These are phyloP conservation scores for Poeciliopsis turrubarensis DNA, from an alignment of 2,113 vertebrate species.

Conservation along the genomic window DNA sequence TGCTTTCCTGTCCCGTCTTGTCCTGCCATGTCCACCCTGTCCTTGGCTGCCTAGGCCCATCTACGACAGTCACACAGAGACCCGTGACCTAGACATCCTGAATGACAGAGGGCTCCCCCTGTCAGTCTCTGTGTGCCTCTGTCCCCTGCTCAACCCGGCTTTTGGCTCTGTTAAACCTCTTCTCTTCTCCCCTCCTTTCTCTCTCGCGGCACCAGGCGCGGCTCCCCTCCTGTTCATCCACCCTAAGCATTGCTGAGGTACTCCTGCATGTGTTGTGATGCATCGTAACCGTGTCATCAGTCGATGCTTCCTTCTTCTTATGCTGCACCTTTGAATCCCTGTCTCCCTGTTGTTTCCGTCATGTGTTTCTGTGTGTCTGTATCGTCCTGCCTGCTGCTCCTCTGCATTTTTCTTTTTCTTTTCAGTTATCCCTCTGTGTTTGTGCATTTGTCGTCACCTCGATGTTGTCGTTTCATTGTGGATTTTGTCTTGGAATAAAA, in stretches of 20 bases:
- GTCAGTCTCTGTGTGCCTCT: constrained; percentile 72
- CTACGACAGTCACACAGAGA: constrained; percentile 70
- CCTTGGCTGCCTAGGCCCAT: constrained; percentile 69
- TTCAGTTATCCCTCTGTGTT: constrained; percentile 23
- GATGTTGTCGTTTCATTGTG: constrained; percentile 23
- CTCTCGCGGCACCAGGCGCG: constrained; percentile 93
- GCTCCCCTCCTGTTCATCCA: constrained; percentile 99
- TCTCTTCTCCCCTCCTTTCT: constrained; percentile 73
- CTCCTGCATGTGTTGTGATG: constrained; percentile 91
- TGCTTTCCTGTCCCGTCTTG: constrained; percentile 34
- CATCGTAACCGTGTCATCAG: constrained; percentile 57
- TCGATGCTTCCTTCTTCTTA: constrained; percentile 69
- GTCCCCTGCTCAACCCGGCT: constrained; percentile 61
- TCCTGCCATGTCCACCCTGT: constrained; percentile 58
- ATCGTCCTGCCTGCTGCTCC: constrained; percentile 78
- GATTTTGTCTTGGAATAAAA: constrained; percentile 36
- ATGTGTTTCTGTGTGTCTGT: constrained; percentile 24
- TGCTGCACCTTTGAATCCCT: constrained; percentile 68
- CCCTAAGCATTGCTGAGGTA: constrained; percentile 99
- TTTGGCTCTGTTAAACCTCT: constrained; percentile 79
- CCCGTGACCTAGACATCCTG: constrained; percentile 50
- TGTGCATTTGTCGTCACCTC: constrained; percentile 29
- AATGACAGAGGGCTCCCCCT: constrained; percentile 65
- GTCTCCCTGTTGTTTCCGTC: constrained; percentile 12
- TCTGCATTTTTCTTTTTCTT: constrained; percentile 37